Base-by-base conservation (phyloP, 2,888 invertebrate species). In the Dicyrtoma fusca region DNA sequence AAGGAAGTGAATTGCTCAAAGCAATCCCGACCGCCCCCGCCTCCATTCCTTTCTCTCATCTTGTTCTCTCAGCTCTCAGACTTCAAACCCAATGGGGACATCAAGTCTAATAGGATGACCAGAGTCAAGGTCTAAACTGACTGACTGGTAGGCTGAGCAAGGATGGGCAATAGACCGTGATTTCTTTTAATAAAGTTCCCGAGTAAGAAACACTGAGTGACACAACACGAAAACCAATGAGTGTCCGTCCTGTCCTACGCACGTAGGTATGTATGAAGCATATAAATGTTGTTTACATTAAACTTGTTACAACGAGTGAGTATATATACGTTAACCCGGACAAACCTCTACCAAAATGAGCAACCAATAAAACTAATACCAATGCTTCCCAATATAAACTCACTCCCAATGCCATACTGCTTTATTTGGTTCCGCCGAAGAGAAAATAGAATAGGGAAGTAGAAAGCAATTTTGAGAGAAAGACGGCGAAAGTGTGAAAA, bases 131-230 rank as follows among this genome's bases (percentile, higher is more conserved):
- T n/a, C 49, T 25, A 4, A 21, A 45, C 13, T 25, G 64, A 49
- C 19, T 49, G 64, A 23, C 25, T 34, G 4, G 8, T 8, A 34
- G 34, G 8, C 34, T n/a, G 34, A 34, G 8, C 8, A 8, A 34
- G 34, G 34, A 34, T 34, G 49, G 49, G 64, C 64, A 64, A 49
- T 64, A 64, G 49, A 64, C 51, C 26, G 49, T 64, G 64, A 64
- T 64, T 64, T 64, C 63, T 64, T 64, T 64, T 64, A 47, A 49
- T 64, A 64, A 64, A 49, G 47, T 64, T 64, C 49, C 49, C 64
- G 11, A 47, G 49, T 64, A 49, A 21, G 19, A 57, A 21, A 25
- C 10, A 13, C 14, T 21, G 57, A 57, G 25, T 25, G 57, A 25
- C 57, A 21, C 19, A 26, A 57, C 23, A 57, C 1, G 23, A n/a